phyloP scores from a whole-genome alignment of 2,888 invertebrate genomes.

The Drosophila eohydei region DNA sequence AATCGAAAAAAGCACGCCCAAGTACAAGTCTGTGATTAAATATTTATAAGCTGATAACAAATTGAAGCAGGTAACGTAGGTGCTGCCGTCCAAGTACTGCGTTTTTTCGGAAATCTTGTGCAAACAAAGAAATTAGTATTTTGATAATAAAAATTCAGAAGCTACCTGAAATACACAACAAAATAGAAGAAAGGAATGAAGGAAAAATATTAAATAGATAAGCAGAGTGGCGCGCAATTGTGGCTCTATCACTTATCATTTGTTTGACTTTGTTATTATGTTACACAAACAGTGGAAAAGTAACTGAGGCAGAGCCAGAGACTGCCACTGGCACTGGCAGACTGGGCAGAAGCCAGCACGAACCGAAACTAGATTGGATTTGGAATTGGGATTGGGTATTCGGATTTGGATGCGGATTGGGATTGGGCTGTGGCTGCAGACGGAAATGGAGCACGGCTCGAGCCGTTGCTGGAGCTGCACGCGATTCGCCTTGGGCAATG shows the following conservation, averaged over 20 bases:
- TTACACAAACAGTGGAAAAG: slow-evolving; percentile 74
- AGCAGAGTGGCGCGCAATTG: slow-evolving; percentile 68
- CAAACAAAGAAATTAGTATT: slow-evolving; percentile 81
- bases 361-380: slow-evolving; percentile 7
- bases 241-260: slow-evolving; percentile 79
- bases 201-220: slow-evolving; percentile 72
- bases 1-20: slow-evolving; percentile 57
- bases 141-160: slow-evolving; percentile 82
- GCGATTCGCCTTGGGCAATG: slow-evolving; percentile 74
- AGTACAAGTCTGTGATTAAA: slow-evolving; percentile 82
- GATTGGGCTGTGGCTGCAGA: slow-evolving; percentile 16
- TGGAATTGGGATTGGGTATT: slow-evolving; percentile 4
- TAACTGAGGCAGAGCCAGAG: not conserved
- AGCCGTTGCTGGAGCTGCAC: slow-evolving; percentile 51
- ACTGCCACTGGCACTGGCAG: not conserved
- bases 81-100: slow-evolving; percentile 12
- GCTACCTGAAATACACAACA: slow-evolving; percentile 67
- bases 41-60: slow-evolving; percentile 79
- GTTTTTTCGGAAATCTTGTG: slow-evolving; percentile 71
- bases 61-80: slow-evolving; percentile 63
- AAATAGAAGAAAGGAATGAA: slow-evolving; percentile 41
- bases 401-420: slow-evolving; percentile 4
- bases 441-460: slow-evolving; percentile 44
- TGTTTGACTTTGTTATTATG: slow-evolving; percentile 79
- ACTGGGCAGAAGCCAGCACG: slow-evolving; percentile 1